Percentiles rank a stretch among this genome's conserved stretches.
phyloP scores from a whole-genome alignment of 2,113 vertebrate genomes.

The Cyphomyrus plagiostoma region DNA sequence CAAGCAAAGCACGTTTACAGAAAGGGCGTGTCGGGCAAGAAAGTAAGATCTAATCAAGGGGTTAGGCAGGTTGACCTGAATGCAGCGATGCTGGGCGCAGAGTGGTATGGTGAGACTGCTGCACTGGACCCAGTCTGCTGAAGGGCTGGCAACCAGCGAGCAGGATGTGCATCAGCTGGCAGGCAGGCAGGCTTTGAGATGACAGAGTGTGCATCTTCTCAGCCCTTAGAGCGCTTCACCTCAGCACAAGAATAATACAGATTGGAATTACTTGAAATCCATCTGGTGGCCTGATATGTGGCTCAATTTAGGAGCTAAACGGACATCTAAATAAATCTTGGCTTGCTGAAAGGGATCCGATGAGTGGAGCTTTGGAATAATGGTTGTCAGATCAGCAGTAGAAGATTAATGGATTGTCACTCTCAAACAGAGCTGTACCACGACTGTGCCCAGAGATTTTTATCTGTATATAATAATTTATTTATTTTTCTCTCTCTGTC shows the following conservation, averaged over 20 bases:
- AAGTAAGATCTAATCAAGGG: not conserved
- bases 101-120: not conserved
- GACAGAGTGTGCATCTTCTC: not conserved
- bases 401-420: conserved; percentile 7
- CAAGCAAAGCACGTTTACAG: not conserved
- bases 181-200: not conserved
- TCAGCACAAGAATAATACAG: not conserved
- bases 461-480: not conserved
- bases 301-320: not conserved
- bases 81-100: not conserved
- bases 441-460: not conserved
- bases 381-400: not conserved
- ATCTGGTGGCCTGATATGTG: not conserved
- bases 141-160: not conserved
- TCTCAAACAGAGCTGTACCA: not conserved
- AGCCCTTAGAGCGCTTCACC: not conserved
- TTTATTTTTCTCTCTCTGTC: not conserved
- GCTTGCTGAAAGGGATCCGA: conserved; percentile 2
- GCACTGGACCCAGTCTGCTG: not conserved
- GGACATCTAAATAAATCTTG: conserved; percentile 13
- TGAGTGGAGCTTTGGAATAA: not conserved
- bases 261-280: not conserved
- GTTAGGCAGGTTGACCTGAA: not conserved
- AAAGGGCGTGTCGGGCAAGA: not conserved
- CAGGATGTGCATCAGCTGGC: not conserved